Conservation (phyloP, 2,888 invertebrate species). For the Gisinianus flammeolus region DNA sequence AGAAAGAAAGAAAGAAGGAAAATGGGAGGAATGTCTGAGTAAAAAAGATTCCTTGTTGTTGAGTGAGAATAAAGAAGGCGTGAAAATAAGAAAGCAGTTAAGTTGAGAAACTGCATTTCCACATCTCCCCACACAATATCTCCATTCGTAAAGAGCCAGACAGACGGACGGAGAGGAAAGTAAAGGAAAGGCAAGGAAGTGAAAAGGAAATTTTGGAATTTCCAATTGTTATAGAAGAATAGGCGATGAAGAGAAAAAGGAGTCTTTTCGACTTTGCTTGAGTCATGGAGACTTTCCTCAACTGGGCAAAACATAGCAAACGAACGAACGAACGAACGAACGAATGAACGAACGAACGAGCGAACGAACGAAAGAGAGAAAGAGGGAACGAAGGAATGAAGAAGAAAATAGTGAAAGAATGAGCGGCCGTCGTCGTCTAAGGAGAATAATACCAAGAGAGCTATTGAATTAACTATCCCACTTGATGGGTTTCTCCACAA, state of each 20-base stretch:
- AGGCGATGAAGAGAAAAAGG: not conserved
- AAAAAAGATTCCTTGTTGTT: too few species aligned
- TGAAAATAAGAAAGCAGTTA: not conserved
- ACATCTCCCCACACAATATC: not conserved
- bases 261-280: too few species aligned
- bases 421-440: constrained; percentile 3
- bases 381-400: not conserved
- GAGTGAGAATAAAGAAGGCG: not conserved
- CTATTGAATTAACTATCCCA: constrained; percentile 34
- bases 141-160: not conserved
- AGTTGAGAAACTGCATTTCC: not conserved
- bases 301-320: not conserved
- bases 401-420: not conserved
- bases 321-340: not conserved
- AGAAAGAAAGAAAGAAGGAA: not conserved
- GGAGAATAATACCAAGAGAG: constrained; percentile 33
- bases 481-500: constrained; percentile 20
- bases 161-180: not conserved
- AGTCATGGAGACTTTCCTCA: not conserved
- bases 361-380: not conserved
- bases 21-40: not conserved
- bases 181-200: not conserved
- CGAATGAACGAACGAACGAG: not conserved
- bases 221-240: constrained; percentile 28
- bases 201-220: constrained; percentile 20